These are phyloP conservation scores for Lucilia sericata DNA, from an alignment of 1,140 invertebrate genomes.

Conservation along the genomic window DNA sequence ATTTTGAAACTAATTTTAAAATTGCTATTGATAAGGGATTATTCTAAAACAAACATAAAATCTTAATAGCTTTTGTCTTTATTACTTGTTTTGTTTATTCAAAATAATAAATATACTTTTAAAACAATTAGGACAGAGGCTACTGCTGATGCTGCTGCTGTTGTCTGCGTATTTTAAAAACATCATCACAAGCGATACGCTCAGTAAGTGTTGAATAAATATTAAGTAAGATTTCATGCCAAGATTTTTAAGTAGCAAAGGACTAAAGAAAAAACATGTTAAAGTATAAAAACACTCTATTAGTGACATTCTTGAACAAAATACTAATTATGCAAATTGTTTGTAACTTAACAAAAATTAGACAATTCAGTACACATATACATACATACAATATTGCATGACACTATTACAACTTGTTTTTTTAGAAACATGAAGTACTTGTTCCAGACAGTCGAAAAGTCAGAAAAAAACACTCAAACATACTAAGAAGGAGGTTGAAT, in stretches of 20 bases:
- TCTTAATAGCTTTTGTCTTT: neutral
- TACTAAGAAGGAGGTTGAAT: neutral
- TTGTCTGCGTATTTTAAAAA: neutral
- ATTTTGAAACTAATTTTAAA: neutral
- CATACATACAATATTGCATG: neutral
- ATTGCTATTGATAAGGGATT: neutral
- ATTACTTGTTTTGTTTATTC: neutral
- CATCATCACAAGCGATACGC: neutral
- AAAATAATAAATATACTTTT: neutral
- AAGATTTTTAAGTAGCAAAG: slow-evolving; percentile 17
- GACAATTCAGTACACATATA: neutral
- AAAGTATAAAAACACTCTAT: neutral
- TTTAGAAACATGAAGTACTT: neutral
- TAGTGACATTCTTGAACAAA: slow-evolving; percentile 17
- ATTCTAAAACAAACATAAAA: neutral
- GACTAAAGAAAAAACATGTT: neutral
- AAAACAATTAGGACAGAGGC: no score
- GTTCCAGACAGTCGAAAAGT: slow-evolving; percentile 15
- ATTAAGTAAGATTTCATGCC: slow-evolving; percentile 16
- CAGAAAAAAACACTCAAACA: neutral
- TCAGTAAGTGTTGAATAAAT: slow-evolving; percentile 5
- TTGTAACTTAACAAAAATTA: slow-evolving; percentile 27
- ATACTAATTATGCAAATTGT: slow-evolving; percentile 27
- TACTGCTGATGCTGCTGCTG: no score
- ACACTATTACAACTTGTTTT: neutral